Evolutionary conservation across 1,140 invertebrate genomes (phyloP), one percentile per base, ranked within the genome.

Genomic region (Diabrotica virgifera): DNA sequence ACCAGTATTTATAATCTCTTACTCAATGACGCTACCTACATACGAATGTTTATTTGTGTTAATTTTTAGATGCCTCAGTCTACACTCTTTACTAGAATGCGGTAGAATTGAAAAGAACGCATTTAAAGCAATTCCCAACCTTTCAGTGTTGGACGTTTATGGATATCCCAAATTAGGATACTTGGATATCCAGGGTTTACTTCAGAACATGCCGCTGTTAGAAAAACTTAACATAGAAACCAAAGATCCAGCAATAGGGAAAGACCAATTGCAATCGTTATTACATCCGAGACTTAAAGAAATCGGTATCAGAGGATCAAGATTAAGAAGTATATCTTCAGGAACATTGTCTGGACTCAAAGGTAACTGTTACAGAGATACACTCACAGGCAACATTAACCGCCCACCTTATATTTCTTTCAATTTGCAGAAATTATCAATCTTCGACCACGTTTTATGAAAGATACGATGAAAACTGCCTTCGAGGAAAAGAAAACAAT

Each of bases 321-420:
- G 90, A 67, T 77, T 96, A 6, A 86, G 86, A 70, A 89, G 85
- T n/a, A 85, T 96, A 6, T 89, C 91, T 7, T 91, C 92, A 0
- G 91, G 90, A 53, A 89, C 92, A 0, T 79, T 96, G 59, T 92
- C 90, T 0, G 92, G 93, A 4, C 81, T 96, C 0, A 89, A 92
- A 72, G 74, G 71, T 62, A 69, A 86, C 24, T 24, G 24, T 24
- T 24, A 24, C 24, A 24, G 24, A 24, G 24, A 24, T 24, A n/a
- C n/a, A n/a, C n/a, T n/a, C n/a, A n/a, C n/a, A n/a, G n/a, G n/a
- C n/a, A n/a, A n/a, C n/a, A n/a, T n/a, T n/a, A n/a, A n/a, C n/a
- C n/a, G n/a, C n/a, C n/a, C n/a, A n/a, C n/a, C n/a, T n/a, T n/a
- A n/a, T n/a, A n/a, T n/a, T n/a, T n/a, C n/a, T n/a, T n/a, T n/a